Base-by-base conservation (phyloP, 2,113 vertebrate species). In the Delphinapterus leucas region DNA sequence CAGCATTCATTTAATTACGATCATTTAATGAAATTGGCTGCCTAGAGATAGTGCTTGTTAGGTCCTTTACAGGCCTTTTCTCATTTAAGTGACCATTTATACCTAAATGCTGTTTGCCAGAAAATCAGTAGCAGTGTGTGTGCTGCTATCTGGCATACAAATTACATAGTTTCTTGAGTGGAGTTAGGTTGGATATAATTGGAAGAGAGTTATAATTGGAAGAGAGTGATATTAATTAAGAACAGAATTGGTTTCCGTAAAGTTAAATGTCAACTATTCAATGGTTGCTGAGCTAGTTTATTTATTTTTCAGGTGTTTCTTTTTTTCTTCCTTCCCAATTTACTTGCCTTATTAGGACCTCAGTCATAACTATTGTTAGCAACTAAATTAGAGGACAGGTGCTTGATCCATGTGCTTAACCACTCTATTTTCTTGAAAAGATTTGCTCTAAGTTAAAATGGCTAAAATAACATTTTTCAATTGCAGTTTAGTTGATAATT, bases 1-100 rank as follows among this genome's bases (percentile, higher is more conserved):
- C 98, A 98, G 97, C 87, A 92, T 87, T 71, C 63, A 38, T 97
- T 11, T 65, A 95, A 81, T 70, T 86, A 85, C 74, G 41, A 4
- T 47, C 18, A 23, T 93, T 61, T 92, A 67, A 33, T 94, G 41
- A 55, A 36, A 49, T 82, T 76, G 23, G 26, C 41, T 47, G 65
- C n/a, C 23, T 26, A 55, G 31, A 88, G 36, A 17, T 6, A 0
- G 31, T 28, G 15, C 8, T 14, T 41, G 2, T 18, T 77, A 41
- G 84, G 55, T 67, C 31, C 31, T 31, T 20, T 67, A 44, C 8
- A 5, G 3, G 74, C 38, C 18, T n/a, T 85, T 97, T 84, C 33
- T 82, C 14, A 31, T 76, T 76, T 76, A 82, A 92, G 61, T 96
- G 25, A 25, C 61, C 68, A 18, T 94, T 95, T 89, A 55, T 33